Evolutionary conservation across 2,888 invertebrate genomes (phyloP).

Genomic region (Rhopalosiphum nymphaeae): DNA sequence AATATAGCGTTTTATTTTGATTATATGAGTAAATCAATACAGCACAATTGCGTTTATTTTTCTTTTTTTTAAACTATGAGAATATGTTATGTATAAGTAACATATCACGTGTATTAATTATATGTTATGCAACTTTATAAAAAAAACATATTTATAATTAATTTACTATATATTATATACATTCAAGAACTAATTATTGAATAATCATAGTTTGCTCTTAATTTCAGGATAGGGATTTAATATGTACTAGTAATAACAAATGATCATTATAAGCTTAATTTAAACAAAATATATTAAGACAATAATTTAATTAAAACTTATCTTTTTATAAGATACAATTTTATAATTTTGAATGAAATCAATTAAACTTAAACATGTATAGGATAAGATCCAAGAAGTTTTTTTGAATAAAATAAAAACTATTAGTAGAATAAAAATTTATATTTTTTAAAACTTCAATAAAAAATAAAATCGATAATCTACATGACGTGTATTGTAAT

Average conservation of each 20-base stretch:
- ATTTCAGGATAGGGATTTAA: neutral
- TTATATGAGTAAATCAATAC: neutral
- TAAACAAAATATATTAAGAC: neutral
- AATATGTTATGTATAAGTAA: too few species aligned
- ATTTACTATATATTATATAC: neutral
- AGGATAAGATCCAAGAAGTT: neutral
- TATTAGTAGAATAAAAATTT: neutral
- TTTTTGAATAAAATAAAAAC: neutral
- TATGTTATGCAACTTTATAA: neutral
- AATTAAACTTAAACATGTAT: neutral
- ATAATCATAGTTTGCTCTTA: too few species aligned
- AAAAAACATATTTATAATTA: too few species aligned
- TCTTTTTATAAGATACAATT: too few species aligned
- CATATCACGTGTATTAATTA: neutral
- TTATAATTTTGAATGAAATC: neutral
- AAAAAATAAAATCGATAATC: neutral
- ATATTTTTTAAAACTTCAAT: neutral
- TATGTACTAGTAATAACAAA: too few species aligned
- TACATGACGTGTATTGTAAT: neutral
- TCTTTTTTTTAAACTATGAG: neutral
- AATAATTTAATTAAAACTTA: neutral
- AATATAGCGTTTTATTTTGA: neutral
- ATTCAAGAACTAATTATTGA: neutral
- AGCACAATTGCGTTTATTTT: neutral
- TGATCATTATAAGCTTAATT: neutral